phyloP scores from a whole-genome alignment of 1,140 invertebrate genomes.

The Ceratina calcarata region DNA sequence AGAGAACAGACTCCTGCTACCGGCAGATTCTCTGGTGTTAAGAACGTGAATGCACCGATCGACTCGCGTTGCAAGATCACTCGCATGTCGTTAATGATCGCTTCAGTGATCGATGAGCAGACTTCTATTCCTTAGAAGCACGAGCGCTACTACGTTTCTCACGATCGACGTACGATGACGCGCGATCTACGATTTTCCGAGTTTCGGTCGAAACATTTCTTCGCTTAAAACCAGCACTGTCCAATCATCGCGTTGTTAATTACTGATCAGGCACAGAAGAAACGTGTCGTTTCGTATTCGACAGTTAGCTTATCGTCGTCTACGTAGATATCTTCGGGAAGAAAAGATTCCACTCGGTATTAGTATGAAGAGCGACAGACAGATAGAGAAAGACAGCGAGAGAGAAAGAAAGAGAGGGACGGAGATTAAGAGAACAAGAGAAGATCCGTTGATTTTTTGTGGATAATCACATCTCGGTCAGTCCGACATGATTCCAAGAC shows the following conservation, averaged over 20 bases:
- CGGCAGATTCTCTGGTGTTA: neutral
- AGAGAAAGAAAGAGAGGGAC: neutral
- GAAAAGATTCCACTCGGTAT: conserved; percentile 37
- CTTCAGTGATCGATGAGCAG: neutral
- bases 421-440: neutral
- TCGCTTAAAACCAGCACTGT: neutral
- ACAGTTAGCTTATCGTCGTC: conserved; percentile 29
- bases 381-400: conserved; percentile 17
- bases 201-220: neutral
- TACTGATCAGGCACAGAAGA: neutral
- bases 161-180: neutral
- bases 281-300: conserved; percentile 27
- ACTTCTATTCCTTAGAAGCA: neutral
- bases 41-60: conserved; percentile 3
- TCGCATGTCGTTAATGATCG: conserved; percentile 20
- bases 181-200: neutral
- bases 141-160: neutral
- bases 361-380: conserved; percentile 22
- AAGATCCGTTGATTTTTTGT: neutral
- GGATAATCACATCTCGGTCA: neutral
- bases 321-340: conserved; percentile 24
- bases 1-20: neutral
- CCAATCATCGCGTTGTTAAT: conserved; percentile 18
- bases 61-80: conserved; percentile 32
- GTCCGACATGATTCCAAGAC: neutral